Conservation (phyloP, 2,888 invertebrate genomes). For the Lithophane socia region DNA sequence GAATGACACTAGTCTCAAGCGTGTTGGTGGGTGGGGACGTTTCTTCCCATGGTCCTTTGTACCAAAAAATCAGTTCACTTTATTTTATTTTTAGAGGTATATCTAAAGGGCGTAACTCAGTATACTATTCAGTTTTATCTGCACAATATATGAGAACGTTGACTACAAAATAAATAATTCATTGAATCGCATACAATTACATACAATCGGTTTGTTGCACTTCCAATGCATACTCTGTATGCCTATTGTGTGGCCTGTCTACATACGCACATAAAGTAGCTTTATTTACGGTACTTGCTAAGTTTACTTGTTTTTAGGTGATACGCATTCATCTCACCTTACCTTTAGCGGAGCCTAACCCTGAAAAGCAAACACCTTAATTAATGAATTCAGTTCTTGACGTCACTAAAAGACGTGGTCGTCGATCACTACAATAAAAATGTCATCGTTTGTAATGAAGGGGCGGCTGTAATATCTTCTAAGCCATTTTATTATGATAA, state of each 20-base stretch:
- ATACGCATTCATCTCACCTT: constrained; percentile 13
- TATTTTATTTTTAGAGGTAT: neutral
- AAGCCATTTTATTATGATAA: constrained; percentile 62
- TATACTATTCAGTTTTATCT: constrained; percentile 25
- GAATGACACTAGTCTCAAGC: no score
- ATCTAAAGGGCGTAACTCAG: neutral
- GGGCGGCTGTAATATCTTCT: constrained; percentile 44
- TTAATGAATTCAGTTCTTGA: constrained; percentile 17
- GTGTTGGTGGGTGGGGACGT: no score
- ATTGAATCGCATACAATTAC: constrained; percentile 49
- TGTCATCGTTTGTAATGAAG: constrained; percentile 61
- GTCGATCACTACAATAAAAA: constrained; percentile 38
- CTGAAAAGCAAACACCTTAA: constrained; percentile 37
- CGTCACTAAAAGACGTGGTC: constrained; percentile 44
- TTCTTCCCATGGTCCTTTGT: no score
- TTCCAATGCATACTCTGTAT: constrained; percentile 40
- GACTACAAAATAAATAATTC: constrained; percentile 57
- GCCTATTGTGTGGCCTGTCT: constrained; percentile 44
- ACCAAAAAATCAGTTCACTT: neutral
- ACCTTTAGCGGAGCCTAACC: neutral
- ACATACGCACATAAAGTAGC: constrained; percentile 20
- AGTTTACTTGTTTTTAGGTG: neutral
- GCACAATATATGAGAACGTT: constrained; percentile 15
- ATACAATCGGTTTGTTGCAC: constrained; percentile 63
- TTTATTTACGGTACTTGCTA: constrained; percentile 26